phyloP scores from a whole-genome alignment of 2,113 vertebrate species.

The Scolopax mira region DNA sequence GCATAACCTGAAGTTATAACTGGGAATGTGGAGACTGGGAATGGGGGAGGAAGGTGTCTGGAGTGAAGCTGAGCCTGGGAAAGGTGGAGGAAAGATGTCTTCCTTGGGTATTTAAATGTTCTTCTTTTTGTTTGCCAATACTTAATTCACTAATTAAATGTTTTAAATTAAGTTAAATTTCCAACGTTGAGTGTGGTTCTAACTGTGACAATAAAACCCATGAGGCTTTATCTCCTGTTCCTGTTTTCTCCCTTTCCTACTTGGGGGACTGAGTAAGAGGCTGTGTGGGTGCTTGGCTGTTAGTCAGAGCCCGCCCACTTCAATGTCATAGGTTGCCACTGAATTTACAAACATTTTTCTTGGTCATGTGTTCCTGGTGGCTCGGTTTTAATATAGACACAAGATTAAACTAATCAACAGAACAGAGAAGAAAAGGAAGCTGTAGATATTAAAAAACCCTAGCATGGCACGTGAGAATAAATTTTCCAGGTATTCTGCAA shows the following conservation, averaged over 20 bases:
- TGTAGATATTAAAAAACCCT: not conserved
- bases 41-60: not conserved
- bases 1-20: not conserved
- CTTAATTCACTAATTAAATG: not conserved
- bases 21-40: not conserved
- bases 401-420: not conserved
- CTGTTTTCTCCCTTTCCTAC: not conserved
- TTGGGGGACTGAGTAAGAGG: not conserved
- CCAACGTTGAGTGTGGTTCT: not conserved
- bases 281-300: not conserved
- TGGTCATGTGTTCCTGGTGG: not conserved
- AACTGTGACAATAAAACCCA: not conserved
- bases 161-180: not conserved
- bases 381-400: not conserved
- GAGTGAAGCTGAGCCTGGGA: not conserved
- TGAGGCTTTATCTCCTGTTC: not conserved
- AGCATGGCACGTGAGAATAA: accelerated
- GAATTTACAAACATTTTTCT: not conserved
- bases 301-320: not conserved
- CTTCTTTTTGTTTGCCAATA: not conserved
- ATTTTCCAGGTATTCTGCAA: not conserved
- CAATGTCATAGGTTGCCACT: not conserved
- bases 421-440: not conserved
- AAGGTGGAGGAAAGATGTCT: not conserved
- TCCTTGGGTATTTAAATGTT: not conserved